Conservation (phyloP, 2,888 invertebrate species). For the Drosophila borborema region DNA sequence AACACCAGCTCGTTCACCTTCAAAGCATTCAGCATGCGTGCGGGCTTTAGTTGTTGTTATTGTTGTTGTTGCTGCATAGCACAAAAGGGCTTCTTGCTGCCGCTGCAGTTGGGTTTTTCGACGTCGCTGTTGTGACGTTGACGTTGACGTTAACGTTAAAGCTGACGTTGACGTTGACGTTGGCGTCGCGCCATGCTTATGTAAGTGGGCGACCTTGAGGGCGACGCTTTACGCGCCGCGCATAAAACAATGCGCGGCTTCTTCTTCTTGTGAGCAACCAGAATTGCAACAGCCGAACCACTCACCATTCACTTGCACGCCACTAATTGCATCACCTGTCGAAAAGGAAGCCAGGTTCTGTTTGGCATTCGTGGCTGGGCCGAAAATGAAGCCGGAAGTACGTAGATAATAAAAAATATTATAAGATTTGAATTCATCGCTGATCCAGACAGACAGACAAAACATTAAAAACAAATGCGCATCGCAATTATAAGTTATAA, state of each 20-base stretch:
- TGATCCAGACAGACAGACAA: not conserved
- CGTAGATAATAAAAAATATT: slow-evolving; percentile 23
- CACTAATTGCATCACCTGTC: slow-evolving; percentile 45
- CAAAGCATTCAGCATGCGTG: slow-evolving; percentile 49
- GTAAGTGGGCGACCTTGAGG: slow-evolving; percentile 70
- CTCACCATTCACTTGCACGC: slow-evolving; percentile 46
- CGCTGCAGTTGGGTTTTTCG: slow-evolving; percentile 60
- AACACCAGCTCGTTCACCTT: slow-evolving; percentile 67
- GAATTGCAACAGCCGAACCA: slow-evolving; percentile 66
- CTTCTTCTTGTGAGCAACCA: slow-evolving; percentile 27
- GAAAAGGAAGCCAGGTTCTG: slow-evolving; percentile 38
- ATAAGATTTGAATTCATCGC: slow-evolving; percentile 43
- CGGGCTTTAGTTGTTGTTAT: slow-evolving; percentile 16
- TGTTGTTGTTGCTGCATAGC: slow-evolving; percentile 12
- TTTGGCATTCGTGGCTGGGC: not conserved
- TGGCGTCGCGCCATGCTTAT: slow-evolving; percentile 45
- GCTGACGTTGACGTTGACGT: slow-evolving; percentile 5
- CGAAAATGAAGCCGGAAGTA: slow-evolving; percentile 17
- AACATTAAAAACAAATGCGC: slow-evolving; percentile 31
- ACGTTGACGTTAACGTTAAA: slow-evolving; percentile 1
- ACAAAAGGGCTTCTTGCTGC: slow-evolving; percentile 57
- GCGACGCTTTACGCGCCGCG: slow-evolving; percentile 38
- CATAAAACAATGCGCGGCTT: slow-evolving; percentile 45
- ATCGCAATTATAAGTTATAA: slow-evolving; percentile 36
- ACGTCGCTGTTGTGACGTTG: slow-evolving; percentile 61